These are phyloP conservation scores for Ridgeia piscesae DNA, from an alignment of 1,140 invertebrate species.

Conservation along the genomic window DNA sequence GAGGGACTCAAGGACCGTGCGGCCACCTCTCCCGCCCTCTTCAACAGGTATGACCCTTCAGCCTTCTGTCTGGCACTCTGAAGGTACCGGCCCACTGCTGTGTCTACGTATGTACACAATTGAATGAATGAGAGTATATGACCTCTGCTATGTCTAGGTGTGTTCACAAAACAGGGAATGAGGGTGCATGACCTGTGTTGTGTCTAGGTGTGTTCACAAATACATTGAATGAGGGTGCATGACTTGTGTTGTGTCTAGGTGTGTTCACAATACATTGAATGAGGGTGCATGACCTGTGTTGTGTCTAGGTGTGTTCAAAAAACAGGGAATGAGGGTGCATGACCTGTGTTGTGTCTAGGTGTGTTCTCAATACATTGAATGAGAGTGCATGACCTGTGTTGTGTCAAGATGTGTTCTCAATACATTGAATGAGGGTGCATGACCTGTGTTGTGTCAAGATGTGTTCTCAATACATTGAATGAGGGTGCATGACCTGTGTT, in stretches of 20 bases:
- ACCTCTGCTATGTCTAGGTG: constrained; percentile 62
- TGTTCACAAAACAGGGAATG: too few species aligned
- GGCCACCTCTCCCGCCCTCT: constrained; percentile 96
- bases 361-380: constrained; percentile 99
- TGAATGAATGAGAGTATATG: too few species aligned
- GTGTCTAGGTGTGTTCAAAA: constrained; percentile 76
- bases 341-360: constrained; percentile 57
- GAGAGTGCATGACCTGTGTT: too few species aligned
- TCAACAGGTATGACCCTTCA: constrained; percentile 73
- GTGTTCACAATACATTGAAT: constrained; percentile 99
- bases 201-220: constrained; percentile 86
- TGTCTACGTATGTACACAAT: not conserved
- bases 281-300: too few species aligned
- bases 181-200: too few species aligned
- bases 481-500: too few species aligned
- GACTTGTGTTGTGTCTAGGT: constrained; percentile 57
- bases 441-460: constrained; percentile 57
- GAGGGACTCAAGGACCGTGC: constrained; percentile 97
- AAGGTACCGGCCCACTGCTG: not conserved
- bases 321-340: too few species aligned
- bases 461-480: constrained; percentile 99
- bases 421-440: too few species aligned
- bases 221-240: too few species aligned
- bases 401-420: constrained; percentile 85
- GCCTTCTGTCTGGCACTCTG: not conserved